These are phyloP conservation scores for Cyrtorhinus lividipennis DNA, from an alignment of 1,140 invertebrate species.

Conservation along the genomic window DNA sequence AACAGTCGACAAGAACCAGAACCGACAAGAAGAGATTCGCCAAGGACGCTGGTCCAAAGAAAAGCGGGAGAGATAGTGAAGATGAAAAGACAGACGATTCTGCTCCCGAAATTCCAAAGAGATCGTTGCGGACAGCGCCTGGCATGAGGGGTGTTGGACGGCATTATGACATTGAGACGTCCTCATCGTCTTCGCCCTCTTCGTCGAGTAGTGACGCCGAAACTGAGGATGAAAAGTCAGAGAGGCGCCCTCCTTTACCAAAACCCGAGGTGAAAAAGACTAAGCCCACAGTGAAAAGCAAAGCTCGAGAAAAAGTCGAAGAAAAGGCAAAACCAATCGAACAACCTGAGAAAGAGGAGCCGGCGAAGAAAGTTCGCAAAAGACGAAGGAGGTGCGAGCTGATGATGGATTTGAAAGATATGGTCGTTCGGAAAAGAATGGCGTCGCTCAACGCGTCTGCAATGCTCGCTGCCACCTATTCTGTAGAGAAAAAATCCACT, in stretches of 20 bases:
- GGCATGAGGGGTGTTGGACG: slow-evolving; percentile 60
- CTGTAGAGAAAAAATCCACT: slow-evolving; percentile 49
- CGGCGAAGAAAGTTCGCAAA: slow-evolving; percentile 30
- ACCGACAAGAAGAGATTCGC: slow-evolving; percentile 19
- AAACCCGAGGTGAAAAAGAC: background rate
- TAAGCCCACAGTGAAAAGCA: slow-evolving; percentile 12
- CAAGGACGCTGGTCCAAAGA: slow-evolving; percentile 13
- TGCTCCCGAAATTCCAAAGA: slow-evolving; percentile 25
- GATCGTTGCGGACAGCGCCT: slow-evolving; percentile 50
- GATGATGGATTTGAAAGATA: slow-evolving; percentile 70
- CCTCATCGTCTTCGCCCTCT: slow-evolving; percentile 30
- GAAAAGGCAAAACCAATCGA: slow-evolving; percentile 19
- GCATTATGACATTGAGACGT: slow-evolving; percentile 60
- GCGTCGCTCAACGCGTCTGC: slow-evolving; percentile 84
- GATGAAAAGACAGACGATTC: background rate
- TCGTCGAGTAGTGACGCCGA: slow-evolving; percentile 33
- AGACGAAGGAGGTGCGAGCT: slow-evolving; percentile 45
- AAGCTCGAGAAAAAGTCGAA: slow-evolving; percentile 19
- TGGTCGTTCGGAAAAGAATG: slow-evolving; percentile 80
- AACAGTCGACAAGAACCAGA: slow-evolving; percentile 20
- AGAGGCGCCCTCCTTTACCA: background rate
- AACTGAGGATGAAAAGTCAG: slow-evolving; percentile 25
- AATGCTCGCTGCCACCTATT: slow-evolving; percentile 78
- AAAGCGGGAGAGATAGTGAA: slow-evolving; percentile 24
- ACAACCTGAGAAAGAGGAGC: slow-evolving; percentile 21